phyloP scores from a whole-genome alignment of 1,140 invertebrate species.

The Drosophila truncata region DNA sequence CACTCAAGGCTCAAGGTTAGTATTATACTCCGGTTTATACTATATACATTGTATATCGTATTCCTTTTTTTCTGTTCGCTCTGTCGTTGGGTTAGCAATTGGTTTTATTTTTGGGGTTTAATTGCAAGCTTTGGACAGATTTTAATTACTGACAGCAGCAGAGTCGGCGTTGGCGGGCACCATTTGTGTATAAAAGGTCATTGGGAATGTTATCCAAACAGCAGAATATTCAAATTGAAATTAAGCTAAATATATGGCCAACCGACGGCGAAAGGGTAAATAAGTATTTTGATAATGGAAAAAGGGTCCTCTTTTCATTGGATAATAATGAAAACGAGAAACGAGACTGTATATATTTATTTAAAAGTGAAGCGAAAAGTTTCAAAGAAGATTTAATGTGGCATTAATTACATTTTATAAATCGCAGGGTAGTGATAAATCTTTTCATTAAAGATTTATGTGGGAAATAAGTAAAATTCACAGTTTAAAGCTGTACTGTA shows the following conservation, averaged over 20 bases:
- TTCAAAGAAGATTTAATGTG: constrained; percentile 18
- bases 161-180: constrained; percentile 3
- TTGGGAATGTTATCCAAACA: constrained; percentile 41
- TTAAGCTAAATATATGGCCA: constrained; percentile 35
- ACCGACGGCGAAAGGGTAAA: constrained; percentile 13
- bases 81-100: constrained; percentile 48
- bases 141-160: constrained; percentile 58
- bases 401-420: constrained; percentile 20
- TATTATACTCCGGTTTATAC: constrained; percentile 35
- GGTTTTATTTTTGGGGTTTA: constrained; percentile 48
- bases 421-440: constrained; percentile 10
- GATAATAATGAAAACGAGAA: constrained; percentile 29
- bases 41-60: constrained; percentile 44
- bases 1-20: constrained; percentile 47
- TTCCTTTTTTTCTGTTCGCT: constrained; percentile 17
- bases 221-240: constrained; percentile 44
- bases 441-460: neutral
- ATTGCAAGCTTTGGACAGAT: constrained; percentile 56
- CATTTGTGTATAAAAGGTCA: constrained; percentile 37
- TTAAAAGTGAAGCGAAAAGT: constrained; percentile 9
- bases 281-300: constrained; percentile 43
- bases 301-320: constrained; percentile 11
- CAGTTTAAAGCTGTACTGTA: neutral
- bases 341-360: neutral
- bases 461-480: neutral